Evolutionary conservation across 2,888 invertebrate genomes (phyloP).

Genomic region (Ceraclea dissimilis): DNA sequence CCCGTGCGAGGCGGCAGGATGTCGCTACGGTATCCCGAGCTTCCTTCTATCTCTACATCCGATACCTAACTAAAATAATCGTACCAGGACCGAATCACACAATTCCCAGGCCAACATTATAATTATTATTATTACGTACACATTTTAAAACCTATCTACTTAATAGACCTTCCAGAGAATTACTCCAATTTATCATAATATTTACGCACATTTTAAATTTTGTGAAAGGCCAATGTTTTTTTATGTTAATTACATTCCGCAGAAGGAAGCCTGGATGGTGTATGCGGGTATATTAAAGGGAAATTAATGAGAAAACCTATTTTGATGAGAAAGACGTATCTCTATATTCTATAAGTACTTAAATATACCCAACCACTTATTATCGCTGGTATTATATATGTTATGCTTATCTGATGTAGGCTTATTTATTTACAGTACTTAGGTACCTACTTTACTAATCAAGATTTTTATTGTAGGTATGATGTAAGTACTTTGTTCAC

Average conservation of each 20-base stretch:
- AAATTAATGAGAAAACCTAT: too few relatives aligned
- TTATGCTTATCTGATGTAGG: too few relatives aligned
- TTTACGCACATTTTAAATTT: not conserved
- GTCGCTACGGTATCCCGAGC: slow-evolving; percentile 9
- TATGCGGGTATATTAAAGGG: too few relatives aligned
- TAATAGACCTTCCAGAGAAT: not conserved
- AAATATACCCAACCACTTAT: too few relatives aligned
- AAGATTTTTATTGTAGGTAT: too few relatives aligned
- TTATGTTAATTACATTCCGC: not conserved
- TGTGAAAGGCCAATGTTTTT: not conserved
- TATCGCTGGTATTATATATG: too few relatives aligned
- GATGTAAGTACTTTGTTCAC: too few relatives aligned
- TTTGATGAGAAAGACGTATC: too few relatives aligned
- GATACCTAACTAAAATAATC: slow-evolving; percentile 11
- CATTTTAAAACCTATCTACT: not conserved
- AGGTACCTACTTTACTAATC: too few relatives aligned
- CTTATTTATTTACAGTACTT: too few relatives aligned
- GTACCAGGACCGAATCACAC: slow-evolving; percentile 5
- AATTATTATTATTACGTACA: not conserved
- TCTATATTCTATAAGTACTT: too few relatives aligned
- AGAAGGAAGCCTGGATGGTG: not conserved
- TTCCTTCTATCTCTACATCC: slow-evolving; percentile 13
- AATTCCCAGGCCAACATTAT: not conserved
- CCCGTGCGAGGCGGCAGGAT: slow-evolving; percentile 9
- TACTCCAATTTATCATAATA: not conserved